Base-by-base conservation (phyloP, 2,113 vertebrate species). In the Oncorhynchus nerka region DNA sequence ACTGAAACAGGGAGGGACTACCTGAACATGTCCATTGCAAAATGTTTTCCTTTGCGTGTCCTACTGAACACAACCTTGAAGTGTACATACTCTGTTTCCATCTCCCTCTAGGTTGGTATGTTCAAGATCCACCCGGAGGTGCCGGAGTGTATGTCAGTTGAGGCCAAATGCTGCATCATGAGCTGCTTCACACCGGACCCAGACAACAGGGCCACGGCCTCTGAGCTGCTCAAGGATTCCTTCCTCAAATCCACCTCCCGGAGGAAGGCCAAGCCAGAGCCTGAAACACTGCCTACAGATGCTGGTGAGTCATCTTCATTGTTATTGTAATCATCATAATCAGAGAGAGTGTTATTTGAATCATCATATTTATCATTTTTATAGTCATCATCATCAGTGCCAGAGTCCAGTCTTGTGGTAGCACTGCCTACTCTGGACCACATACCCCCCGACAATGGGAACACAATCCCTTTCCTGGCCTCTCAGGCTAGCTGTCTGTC, bases 101-200 rank as follows among this genome's bases (percentile, higher is more conserved):
- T 45, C 39, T 45, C 39, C 39, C 34, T 61, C 26, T 30, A 97
- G 97, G 97, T 98, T 74, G 97, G 97, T 75, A 98, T 98, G 97
- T 98, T 97, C 82, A 98, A 98, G 91, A 95, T 97, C 73, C 97
- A 98, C 79, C 97, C 97, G 0, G 92, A 91, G 32, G 89, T 98
- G 67, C 97, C 97, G 0, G 84, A 92, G 75, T 94, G 93, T 84
- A 95, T 98, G 94, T 97, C 97, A 0, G 91, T 87, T 0, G 83
- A 91, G 69, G 97, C 96, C 32, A 96, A 95, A 84, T 78, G 57
- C 57, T 97, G 97, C 90, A 92, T 98, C 79, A 94, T 97, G 75
- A 89, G 79, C 73, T 95, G 95, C 78, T 98, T 98, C 62, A 93
- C 93, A 32, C 95, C 95, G 0, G 86, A 96, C 19, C 96, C 97